These are phyloP conservation scores for Capitella teleta DNA, from an alignment of 1,140 invertebrate species.

Conservation along the genomic window DNA sequence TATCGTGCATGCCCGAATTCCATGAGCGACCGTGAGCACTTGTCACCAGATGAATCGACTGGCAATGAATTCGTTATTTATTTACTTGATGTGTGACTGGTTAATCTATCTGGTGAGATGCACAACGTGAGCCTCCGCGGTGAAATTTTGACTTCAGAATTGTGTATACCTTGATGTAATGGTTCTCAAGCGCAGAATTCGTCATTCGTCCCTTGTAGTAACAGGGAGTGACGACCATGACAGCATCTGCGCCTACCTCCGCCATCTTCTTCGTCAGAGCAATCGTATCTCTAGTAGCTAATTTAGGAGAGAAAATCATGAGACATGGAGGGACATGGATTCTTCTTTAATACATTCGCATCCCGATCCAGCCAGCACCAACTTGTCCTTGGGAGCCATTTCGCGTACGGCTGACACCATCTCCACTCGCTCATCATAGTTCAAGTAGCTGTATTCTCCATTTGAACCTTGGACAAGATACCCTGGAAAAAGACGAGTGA, in stretches of 20 bases:
- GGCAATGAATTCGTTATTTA: too few species aligned
- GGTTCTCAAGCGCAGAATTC: constrained; percentile 26
- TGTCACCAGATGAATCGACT: too few species aligned
- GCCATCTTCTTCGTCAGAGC: constrained; percentile 46
- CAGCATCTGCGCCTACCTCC: constrained; percentile 48
- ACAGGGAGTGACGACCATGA: constrained; percentile 50
- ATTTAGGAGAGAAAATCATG: neutral
- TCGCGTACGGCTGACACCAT: constrained; percentile 42
- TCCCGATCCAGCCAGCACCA: constrained; percentile 50
- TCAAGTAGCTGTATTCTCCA: constrained; percentile 49
- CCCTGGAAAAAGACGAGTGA: too few species aligned
- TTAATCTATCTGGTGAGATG: too few species aligned
- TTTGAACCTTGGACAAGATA: constrained; percentile 52
- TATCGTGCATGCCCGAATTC: too few species aligned
- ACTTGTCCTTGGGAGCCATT: constrained; percentile 28
- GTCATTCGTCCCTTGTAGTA: constrained; percentile 52
- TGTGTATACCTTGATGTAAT: constrained; percentile 41
- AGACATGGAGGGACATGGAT: neutral
- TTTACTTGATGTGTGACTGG: too few species aligned
- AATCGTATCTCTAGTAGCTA: constrained; percentile 48
- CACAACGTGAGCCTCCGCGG: too few species aligned
- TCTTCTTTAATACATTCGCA: constrained; percentile 46
- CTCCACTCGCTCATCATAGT: constrained; percentile 45
- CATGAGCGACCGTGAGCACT: too few species aligned
- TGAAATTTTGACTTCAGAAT: too few species aligned